A percentile compares a stretch with the other conserved stretches of the same genome.
These are phyloP conservation scores for Macropodus opercularis DNA, from an alignment of 2,797 vertebrate species.

Conservation along the genomic window DNA sequence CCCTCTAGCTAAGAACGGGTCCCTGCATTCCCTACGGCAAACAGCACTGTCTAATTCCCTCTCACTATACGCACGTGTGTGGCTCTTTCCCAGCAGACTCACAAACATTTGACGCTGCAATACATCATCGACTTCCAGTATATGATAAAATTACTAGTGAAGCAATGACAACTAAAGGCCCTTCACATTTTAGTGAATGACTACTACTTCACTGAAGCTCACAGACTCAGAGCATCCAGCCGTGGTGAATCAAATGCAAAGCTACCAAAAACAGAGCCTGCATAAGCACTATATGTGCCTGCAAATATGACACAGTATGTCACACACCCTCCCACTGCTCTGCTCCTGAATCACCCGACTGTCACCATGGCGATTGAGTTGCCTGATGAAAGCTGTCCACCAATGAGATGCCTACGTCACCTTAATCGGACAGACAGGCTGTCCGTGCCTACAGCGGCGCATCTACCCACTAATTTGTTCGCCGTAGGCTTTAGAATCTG, in stretches of 20 bases:
- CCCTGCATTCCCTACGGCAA: slow-evolving; percentile 43
- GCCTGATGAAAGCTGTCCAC: slow-evolving; percentile 64
- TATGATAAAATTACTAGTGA: slow-evolving; percentile 20
- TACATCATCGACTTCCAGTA: not conserved
- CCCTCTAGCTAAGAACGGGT: slow-evolving; percentile 49
- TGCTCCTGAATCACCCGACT: slow-evolving; percentile 54
- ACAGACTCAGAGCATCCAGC: slow-evolving; percentile 20
- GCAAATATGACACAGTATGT: slow-evolving; percentile 57
- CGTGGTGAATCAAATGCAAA: slow-evolving; percentile 18
- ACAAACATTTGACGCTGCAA: not conserved
- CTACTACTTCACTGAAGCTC: slow-evolving; percentile 11
- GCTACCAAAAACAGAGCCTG: slow-evolving; percentile 48
- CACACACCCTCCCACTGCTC: slow-evolving; percentile 58
- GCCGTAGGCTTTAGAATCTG: slow-evolving; percentile 43
- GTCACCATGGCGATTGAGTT: slow-evolving; percentile 70
- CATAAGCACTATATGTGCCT: slow-evolving; percentile 47
- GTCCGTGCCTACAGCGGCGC: slow-evolving; percentile 48
- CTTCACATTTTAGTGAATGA: slow-evolving; percentile 27
- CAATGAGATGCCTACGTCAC: slow-evolving; percentile 59
- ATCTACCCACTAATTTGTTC: slow-evolving; percentile 68
- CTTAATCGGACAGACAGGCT: slow-evolving; percentile 61
- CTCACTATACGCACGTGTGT: slow-evolving; percentile 21
- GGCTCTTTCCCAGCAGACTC: not conserved
- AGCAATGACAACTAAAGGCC: slow-evolving; percentile 17
- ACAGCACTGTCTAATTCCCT: slow-evolving; percentile 39